Conservation (phyloP, 2,888 invertebrate genomes). For the Tillus elongatus region DNA sequence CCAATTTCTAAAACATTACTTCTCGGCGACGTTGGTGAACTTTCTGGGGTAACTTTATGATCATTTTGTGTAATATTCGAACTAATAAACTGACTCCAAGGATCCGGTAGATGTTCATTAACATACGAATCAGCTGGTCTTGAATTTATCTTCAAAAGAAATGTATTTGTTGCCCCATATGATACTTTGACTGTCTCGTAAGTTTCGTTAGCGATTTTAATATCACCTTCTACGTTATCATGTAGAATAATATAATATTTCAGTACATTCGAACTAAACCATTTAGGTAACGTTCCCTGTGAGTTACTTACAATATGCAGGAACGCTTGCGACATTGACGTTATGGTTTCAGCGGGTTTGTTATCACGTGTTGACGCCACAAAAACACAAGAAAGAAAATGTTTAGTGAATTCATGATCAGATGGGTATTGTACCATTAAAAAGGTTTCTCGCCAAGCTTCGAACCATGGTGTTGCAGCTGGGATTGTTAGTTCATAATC, state of each 20-base stretch:
- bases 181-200: slow-evolving; percentile 79
- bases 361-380: slow-evolving; percentile 64
- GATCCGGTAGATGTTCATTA: slow-evolving; percentile 59
- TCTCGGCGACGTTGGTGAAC: slow-evolving; percentile 27
- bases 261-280: slow-evolving; percentile 71
- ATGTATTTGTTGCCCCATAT: slow-evolving; percentile 81
- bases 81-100: slow-evolving; percentile 74
- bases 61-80: slow-evolving; percentile 38
- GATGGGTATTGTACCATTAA: slow-evolving; percentile 78
- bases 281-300: slow-evolving; percentile 72
- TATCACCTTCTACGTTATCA: slow-evolving; percentile 65
- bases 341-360: slow-evolving; percentile 73
- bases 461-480: slow-evolving; percentile 84
- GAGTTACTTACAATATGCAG: slow-evolving; percentile 67
- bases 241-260: slow-evolving; percentile 86
- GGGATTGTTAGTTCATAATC: slow-evolving; percentile 60
- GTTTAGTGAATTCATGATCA: slow-evolving; percentile 94
- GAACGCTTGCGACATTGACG: slow-evolving; percentile 68
- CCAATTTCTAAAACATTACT: slow-evolving; percentile 41
- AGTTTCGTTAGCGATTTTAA: slow-evolving; percentile 67
- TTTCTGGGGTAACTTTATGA: slow-evolving; percentile 27
- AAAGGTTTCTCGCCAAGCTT: slow-evolving; percentile 88
- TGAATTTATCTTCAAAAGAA: slow-evolving; percentile 85
- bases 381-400: slow-evolving; percentile 74
- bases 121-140: slow-evolving; percentile 49